Percentiles rank a stretch among this genome's conserved stretches.
Conservation (phyloP, 2,113 vertebrate genomes). For the Etia nguti region DNA sequence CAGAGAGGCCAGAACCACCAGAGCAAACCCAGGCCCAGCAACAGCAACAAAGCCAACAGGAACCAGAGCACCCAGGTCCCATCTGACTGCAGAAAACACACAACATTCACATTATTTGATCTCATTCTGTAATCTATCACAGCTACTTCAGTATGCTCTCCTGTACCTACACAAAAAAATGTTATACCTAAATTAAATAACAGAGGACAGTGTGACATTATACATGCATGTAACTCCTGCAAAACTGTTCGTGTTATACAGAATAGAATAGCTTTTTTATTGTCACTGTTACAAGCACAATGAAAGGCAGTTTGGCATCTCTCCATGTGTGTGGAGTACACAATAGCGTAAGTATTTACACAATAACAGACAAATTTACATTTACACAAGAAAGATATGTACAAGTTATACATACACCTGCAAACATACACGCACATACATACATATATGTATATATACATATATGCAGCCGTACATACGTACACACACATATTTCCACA, state of each 20-base stretch:
- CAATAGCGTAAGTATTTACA: no score
- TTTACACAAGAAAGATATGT: no score
- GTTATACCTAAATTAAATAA: background rate
- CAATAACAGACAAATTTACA: no score
- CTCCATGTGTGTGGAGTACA: no score
- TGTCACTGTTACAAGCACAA: no score
- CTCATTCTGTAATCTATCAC: background rate
- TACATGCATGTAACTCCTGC: background rate
- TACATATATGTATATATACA: no score
- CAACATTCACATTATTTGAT: background rate
- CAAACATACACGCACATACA: no score
- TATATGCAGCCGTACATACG: no score
- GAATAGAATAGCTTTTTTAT: no score
- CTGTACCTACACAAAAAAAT: background rate
- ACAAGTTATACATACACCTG: no score
- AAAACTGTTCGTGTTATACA: background rate
- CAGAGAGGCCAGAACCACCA: conserved; percentile 99
- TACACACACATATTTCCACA: no score
- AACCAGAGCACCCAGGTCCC: conserved; percentile 79
- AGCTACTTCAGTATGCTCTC: background rate
- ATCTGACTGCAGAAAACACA: conserved; percentile 72
- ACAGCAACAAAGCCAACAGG: conserved; percentile 82
- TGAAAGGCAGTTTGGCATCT: no score
- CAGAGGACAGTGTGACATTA: background rate
- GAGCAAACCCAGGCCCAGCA: conserved; percentile 76